A percentile compares a stretch with the other conserved stretches of the same genome.
phyloP scores from a whole-genome alignment of 2,888 invertebrate genomes.

The Melanotus villosus region DNA sequence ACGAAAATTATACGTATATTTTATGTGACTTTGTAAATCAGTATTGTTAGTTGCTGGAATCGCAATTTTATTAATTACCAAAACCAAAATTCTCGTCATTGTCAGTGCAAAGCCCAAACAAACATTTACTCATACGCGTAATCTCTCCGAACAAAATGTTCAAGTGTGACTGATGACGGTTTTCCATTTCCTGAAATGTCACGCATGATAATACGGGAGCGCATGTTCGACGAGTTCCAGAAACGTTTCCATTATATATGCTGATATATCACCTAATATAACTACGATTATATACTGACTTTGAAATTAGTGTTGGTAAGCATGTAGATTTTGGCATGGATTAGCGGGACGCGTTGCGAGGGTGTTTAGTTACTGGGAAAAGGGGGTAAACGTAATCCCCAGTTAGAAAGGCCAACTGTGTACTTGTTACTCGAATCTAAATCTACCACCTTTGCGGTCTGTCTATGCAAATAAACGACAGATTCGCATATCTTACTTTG shows the following conservation, averaged over 20 bases:
- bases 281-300: background rate
- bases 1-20: too few species aligned
- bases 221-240: conserved; percentile 18
- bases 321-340: conserved; percentile 9
- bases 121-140: conserved; percentile 14
- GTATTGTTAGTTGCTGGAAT: too few species aligned
- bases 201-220: conserved; percentile 6
- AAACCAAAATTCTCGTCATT: background rate
- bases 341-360: conserved; percentile 13
- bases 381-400: conserved; percentile 15
- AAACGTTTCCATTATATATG: conserved; percentile 21
- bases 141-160: conserved; percentile 19
- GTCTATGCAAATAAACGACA: conserved; percentile 9
- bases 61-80: background rate
- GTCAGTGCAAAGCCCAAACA: background rate
- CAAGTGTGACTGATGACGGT: conserved; percentile 24
- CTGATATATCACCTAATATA: conserved; percentile 24
- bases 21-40: too few species aligned
- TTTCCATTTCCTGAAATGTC: conserved; percentile 21
- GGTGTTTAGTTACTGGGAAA: too few species aligned
- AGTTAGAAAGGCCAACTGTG: conserved; percentile 22
- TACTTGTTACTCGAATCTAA: conserved; percentile 6
- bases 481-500: conserved; percentile 11
- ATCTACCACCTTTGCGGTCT: conserved; percentile 2
- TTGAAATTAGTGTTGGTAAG: conserved; percentile 14